phyloP scores from a whole-genome alignment of 2,797 vertebrate genomes.

The Scarus forsteni region DNA sequence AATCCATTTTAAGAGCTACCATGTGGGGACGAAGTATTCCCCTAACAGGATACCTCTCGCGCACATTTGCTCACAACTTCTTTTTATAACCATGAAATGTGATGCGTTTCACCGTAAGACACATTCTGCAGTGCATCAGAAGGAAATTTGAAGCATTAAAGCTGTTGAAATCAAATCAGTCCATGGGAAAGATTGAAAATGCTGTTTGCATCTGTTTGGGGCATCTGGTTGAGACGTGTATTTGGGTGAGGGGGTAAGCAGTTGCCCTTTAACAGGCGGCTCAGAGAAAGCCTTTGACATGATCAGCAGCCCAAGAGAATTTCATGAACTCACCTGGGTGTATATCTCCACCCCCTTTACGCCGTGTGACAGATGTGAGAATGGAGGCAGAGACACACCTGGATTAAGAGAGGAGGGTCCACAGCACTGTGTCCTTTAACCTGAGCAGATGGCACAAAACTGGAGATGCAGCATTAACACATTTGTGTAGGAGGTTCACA shows the following conservation, averaged over 20 bases:
- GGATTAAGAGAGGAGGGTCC: conserved; percentile 21
- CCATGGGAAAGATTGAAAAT: conserved; percentile 16
- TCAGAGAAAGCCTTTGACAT: conserved; percentile 41
- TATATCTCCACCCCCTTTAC: conserved; percentile 13
- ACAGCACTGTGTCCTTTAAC: conserved; percentile 13
- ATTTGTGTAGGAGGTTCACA: conserved; percentile 27
- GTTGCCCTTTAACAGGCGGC: conserved; percentile 3
- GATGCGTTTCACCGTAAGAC: conserved; percentile 59
- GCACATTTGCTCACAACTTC: conserved; percentile 49
- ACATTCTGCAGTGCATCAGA: conserved; percentile 54
- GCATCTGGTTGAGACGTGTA: background rate
- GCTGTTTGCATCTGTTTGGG: conserved; percentile 1
- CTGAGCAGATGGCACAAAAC: conserved; percentile 43
- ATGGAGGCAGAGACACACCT: conserved; percentile 26
- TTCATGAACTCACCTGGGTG: conserved; percentile 65
- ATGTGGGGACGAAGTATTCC: conserved; percentile 58
- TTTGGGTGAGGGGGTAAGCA: conserved; percentile 4
- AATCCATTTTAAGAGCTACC: conserved; percentile 72
- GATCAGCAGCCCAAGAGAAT: conserved; percentile 45
- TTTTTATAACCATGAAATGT: conserved; percentile 46
- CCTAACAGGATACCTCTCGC: conserved; percentile 46
- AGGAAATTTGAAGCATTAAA: conserved; percentile 60
- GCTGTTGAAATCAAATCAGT: conserved; percentile 52
- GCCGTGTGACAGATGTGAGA: conserved; percentile 50
- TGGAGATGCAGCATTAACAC: conserved; percentile 12